Conservation (phyloP, 1,140 invertebrate species). For the Zaprionus vittiger region DNA sequence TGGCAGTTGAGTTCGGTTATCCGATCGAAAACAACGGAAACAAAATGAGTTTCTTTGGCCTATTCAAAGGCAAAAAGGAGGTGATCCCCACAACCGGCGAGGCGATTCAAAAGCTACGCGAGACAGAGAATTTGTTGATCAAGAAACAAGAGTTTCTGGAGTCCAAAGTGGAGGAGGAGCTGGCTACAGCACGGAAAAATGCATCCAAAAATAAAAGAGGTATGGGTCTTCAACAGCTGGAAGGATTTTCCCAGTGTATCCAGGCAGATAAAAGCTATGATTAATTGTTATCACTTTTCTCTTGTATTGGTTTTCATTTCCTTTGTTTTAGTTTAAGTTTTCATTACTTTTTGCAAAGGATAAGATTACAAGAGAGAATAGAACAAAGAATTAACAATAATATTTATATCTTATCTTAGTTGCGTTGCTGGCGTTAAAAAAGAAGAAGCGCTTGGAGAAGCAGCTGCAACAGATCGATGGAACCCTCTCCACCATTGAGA, state of each 20-base stretch:
- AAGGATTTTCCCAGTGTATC: background rate
- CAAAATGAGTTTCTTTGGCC: constrained; percentile 93
- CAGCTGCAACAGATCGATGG: constrained; percentile 99
- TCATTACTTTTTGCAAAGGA: background rate
- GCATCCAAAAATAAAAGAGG: constrained; percentile 99
- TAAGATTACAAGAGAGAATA: too few species aligned
- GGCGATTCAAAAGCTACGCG: constrained; percentile 98
- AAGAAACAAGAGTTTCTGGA: constrained; percentile 99
- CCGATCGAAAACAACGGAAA: constrained; percentile 34
- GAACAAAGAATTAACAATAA: constrained; percentile 7
- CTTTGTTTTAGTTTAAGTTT: constrained; percentile 26
- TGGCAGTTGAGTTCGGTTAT: background rate
- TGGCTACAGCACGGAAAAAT: constrained; percentile 95
- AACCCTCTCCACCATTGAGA: constrained; percentile 98
- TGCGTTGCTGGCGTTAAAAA: constrained; percentile 97
- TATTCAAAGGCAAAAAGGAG: constrained; percentile 96
- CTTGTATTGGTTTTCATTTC: background rate
- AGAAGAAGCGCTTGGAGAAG: constrained; percentile 99
- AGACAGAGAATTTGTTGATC: constrained; percentile 98
- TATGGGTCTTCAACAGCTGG: constrained; percentile 82
- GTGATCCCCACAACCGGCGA: constrained; percentile 95
- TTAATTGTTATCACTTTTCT: background rate
- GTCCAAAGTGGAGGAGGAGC: constrained; percentile 96
- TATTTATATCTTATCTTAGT: constrained; percentile 86
- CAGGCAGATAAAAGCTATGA: background rate